Evolutionary conservation across 1,140 invertebrate species (phyloP), one percentile per base, ranked within the genome.

Genomic region (Brachionus manjavacas): DNA sequence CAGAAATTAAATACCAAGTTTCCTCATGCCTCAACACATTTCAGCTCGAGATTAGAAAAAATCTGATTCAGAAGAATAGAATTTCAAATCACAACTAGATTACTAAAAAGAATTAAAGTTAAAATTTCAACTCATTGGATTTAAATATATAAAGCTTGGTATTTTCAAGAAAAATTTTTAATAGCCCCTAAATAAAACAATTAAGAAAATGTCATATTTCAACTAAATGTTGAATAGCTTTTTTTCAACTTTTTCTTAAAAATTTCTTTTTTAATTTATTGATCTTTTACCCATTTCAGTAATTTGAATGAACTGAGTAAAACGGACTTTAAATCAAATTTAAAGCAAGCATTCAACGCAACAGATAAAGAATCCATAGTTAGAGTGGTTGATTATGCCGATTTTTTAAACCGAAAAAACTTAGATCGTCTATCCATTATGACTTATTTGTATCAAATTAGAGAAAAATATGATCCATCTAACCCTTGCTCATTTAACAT

Each of bases 181-280:
- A 35, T 35, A 35, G 31, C 6, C 2, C 7, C 1, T 35, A 35
- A 35, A 35, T 35, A 35, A 35, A 35, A 7, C 31, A 35, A 35
- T 35, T 7, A 7, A 35, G 31, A 35, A 35, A 35, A 35, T 35
- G 31, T 35, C 31, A 35, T 35, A 35, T 35, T 35, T 35, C 4
- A 35, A 35, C 31, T 35, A 6, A 35, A 35, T 35, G 31, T 35
- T 35, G 31, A 35, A 35, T 35, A 7, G 31, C 31, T 35, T 35
- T 35, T 35, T 35, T 35, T 35, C 31, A 6, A 35, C 31, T 35
- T 35, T 35, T 7, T 6, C 6, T 35, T 35, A 35, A 35, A 91
- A 92, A 81, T 91, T 92, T 70, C 7, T 23, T 7, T 11, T 11
- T 16, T 66, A 25, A 25, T 16, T 23, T 70, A n/a, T n/a, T 70